A percentile compares a stretch with the other conserved stretches of the same genome.
Conservation (phyloP, 2,888 invertebrate genomes). For the Blastobasis adustella region DNA sequence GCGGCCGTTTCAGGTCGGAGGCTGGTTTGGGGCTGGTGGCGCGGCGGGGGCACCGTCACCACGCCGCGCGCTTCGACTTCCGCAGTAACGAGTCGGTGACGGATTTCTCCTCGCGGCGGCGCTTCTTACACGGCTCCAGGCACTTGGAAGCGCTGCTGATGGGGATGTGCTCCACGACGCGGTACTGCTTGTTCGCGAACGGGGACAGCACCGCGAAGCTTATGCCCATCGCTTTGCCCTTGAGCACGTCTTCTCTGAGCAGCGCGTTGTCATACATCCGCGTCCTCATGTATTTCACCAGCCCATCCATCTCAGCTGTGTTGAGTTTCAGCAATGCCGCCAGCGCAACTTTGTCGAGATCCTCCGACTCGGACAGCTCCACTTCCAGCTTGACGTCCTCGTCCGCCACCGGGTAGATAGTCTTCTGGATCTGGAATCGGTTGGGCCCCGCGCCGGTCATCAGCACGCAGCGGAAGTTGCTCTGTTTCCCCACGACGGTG, state of each 20-base stretch:
- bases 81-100: constrained; percentile 34
- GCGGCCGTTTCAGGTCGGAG: constrained; percentile 34
- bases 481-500: constrained; percentile 41
- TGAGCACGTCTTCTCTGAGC: constrained; percentile 47
- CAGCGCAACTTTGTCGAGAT: constrained; percentile 57
- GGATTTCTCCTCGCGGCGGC: constrained; percentile 41
- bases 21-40: no score
- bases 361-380: constrained; percentile 54
- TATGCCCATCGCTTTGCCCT: constrained; percentile 52
- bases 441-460: constrained; percentile 61
- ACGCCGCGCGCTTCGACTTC: constrained; percentile 35
- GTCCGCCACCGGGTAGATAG: constrained; percentile 51
- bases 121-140: constrained; percentile 33
- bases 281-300: constrained; percentile 48
- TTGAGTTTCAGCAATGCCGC: constrained; percentile 48
- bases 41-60: not conserved
- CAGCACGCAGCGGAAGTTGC: constrained; percentile 51
- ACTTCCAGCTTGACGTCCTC: constrained; percentile 50
- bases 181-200: constrained; percentile 48
- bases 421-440: constrained; percentile 55
- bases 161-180: constrained; percentile 50
- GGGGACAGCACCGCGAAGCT: constrained; percentile 52
- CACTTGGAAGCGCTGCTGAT: constrained; percentile 39
- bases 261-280: constrained; percentile 40
- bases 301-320: constrained; percentile 42